Base-by-base conservation (phyloP, 1,140 invertebrate species). In the Solenopsis invicta region DNA sequence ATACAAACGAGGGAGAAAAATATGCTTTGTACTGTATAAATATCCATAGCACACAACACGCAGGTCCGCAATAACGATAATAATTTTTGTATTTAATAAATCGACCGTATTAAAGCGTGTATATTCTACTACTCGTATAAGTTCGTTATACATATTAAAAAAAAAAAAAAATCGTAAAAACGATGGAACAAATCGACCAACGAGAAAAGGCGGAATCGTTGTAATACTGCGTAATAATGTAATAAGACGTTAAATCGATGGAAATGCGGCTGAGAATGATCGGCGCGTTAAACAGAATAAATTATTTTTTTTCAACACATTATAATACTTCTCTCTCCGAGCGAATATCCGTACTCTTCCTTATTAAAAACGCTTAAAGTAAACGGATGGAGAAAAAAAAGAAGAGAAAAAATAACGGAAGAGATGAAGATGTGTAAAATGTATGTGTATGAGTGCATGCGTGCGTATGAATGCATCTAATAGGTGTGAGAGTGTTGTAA, bases 11-110 rank as follows among this genome's bases (percentile, higher is more conserved):
- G 76, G 54, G 18, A 82, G n/a, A 82, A 74, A 61, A 37, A 61
- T 82, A 37, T 74, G 24, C 54, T 34, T 56, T 72, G 78, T 72
- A 72, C 37, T 18, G 48, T 74, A 82, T 54, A 59, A 64, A 64
- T 81, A 72, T 50, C 52, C 45, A 34, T 88, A 88, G 72, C n/a
- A 37, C n/a, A 37, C 72, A 77, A 37, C 72, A 77, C 64, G 72
- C 67, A 64, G 77, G 16, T 50, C 62, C 71, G 87, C 69, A 87
- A 77, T 87, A 87, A 85, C 80, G 87, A 90, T 90, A 89, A 90
- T 90, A 90, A 90, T 90, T 89, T 87, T 90, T 80, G 72, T 76
- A 78, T 71, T 67, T 41, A 69, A 77, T 37, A 69, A 80, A 89
- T 62, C 41, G 71, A 78, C 48, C 52, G 64, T 52, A 41, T 82